These are phyloP conservation scores for Nesometra sesokonis DNA, from an alignment of 35 echinoderm and acorn worm species.

Conservation along the genomic window DNA sequence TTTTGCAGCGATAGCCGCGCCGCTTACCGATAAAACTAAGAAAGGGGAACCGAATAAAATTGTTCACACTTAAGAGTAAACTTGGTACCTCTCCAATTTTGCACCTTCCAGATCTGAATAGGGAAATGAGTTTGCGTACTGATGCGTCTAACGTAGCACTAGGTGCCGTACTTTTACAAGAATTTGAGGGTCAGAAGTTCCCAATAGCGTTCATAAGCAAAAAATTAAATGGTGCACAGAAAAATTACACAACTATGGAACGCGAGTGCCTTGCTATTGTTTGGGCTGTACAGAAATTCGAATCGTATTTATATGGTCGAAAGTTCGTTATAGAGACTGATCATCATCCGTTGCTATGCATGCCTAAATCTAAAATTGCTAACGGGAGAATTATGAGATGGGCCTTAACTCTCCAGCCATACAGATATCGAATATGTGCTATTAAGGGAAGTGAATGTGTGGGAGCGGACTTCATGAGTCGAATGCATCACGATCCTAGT, in stretches of 20 bases:
- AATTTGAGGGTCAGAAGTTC: constrained; percentile 2
- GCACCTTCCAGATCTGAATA: neutral
- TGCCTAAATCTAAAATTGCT: no score
- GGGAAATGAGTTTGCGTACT: constrained; percentile 6
- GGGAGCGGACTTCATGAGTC: no score
- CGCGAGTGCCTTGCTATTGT: constrained; percentile 6
- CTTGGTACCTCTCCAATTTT: no score
- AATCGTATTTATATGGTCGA: constrained; percentile 11
- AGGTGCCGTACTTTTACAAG: constrained; percentile 12
- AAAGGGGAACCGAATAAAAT: no score
- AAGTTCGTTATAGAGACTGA: no score
- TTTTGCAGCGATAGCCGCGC: constrained; percentile 26
- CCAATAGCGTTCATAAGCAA: constrained; percentile 37
- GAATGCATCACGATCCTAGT: no score
- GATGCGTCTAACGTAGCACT: constrained; percentile 23
- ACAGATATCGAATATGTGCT: no score
- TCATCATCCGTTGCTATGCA: neutral
- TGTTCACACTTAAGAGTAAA: neutral
- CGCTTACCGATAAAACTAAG: constrained; percentile 48
- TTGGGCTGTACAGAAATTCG: constrained; percentile 17
- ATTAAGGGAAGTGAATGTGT: no score
- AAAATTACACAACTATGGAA: constrained; percentile 16
- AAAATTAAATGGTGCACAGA: constrained; percentile 19
- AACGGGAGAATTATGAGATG: no score
- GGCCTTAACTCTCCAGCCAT: no score